Percentiles rank a stretch among this genome's conserved stretches.
Evolutionary conservation across 2,888 invertebrate genomes (phyloP).

Genomic region (Byasa hedistus): DNA sequence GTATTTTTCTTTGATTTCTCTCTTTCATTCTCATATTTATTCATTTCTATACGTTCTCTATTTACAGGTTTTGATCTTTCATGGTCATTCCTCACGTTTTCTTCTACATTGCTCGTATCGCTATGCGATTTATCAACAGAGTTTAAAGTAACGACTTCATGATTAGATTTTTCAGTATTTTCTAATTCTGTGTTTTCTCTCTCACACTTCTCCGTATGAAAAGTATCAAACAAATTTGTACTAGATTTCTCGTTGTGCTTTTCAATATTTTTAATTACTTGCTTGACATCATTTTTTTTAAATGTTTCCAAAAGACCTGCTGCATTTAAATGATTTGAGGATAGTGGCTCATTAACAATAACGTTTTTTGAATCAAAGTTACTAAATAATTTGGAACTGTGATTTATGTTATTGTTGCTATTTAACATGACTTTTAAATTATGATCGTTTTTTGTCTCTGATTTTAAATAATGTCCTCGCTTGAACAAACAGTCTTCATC

Average conservation of each 20-base stretch:
- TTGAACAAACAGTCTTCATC: conserved; percentile 37
- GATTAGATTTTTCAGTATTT: conserved; percentile 65
- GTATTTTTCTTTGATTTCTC: conserved; percentile 56
- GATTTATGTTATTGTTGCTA: conserved; percentile 42
- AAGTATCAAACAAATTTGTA: conserved; percentile 42
- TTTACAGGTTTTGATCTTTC: conserved; percentile 56
- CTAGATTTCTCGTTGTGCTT: conserved; percentile 54
- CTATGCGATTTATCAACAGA: conserved; percentile 46
- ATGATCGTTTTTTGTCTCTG: conserved; percentile 48
- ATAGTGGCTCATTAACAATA: conserved; percentile 50
- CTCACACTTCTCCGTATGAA: conserved; percentile 53
- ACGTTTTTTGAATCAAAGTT: conserved; percentile 40
- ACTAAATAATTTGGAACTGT: conserved; percentile 26
- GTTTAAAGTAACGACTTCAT: conserved; percentile 42
- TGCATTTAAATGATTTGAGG: conserved; percentile 49
- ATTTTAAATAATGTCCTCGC: conserved; percentile 44
- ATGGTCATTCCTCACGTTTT: conserved; percentile 63
- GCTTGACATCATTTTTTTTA: conserved; percentile 48
- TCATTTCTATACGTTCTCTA: conserved; percentile 63
- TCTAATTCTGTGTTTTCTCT: conserved; percentile 75
- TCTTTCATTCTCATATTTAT: conserved; percentile 62
- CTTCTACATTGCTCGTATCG: conserved; percentile 62
- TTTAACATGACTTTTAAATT: conserved; percentile 45
- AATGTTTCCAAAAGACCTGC: conserved; percentile 49
- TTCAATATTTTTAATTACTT: conserved; percentile 47